Base-by-base conservation (phyloP, 92 coral and sea anemone species). In the Porites lobata region DNA sequence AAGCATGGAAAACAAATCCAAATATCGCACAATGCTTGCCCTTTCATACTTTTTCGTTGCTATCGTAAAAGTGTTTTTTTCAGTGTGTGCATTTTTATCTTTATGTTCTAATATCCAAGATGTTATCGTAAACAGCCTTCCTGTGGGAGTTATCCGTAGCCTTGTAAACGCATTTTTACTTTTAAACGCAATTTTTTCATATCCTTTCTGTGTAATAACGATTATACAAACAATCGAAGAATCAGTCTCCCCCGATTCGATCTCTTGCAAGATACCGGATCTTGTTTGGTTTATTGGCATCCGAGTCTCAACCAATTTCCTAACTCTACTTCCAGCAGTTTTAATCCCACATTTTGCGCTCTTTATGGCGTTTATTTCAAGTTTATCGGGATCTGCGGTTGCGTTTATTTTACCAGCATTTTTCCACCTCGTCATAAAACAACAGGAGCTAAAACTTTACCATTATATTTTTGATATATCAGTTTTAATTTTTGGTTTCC, bases 331-430 rank as follows among this genome's bases (percentile, higher is more conserved):
- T 7, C 89, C 92, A 8, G 94, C 94, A 1, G 70, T 83, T n/a
- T 59, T 79, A 8, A 68, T 92, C 50, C 90, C 94, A 20, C 90
- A 85, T 51, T 92, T 92, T 50, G 92, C 90, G 11, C 87, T 92
- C 6, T 78, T 92, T 77, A 90, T 90, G 90, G 79, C 90, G 6
- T 86, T 87, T 53, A 66, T 90, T 9, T 92, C 90, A 0, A 93
- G 96, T 69, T 73, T 90, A 26, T 83, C 94, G 0, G 94, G 94
- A 0, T 81, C 88, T 43, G 78, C 82, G 9, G 75, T 90, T 12
- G 94, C 82, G 3, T 87, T 93, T 17, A 73, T 90, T 2, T 78
- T 93, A 15, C 96, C 96, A 3, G 85, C 92, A 58, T 26, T 87
- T 75, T 93, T 93, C 83, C 94, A 93, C 57, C 91, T 93, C 18